phyloP scores from a whole-genome alignment of 2,113 vertebrate species.

The Charadrius vociferus region DNA sequence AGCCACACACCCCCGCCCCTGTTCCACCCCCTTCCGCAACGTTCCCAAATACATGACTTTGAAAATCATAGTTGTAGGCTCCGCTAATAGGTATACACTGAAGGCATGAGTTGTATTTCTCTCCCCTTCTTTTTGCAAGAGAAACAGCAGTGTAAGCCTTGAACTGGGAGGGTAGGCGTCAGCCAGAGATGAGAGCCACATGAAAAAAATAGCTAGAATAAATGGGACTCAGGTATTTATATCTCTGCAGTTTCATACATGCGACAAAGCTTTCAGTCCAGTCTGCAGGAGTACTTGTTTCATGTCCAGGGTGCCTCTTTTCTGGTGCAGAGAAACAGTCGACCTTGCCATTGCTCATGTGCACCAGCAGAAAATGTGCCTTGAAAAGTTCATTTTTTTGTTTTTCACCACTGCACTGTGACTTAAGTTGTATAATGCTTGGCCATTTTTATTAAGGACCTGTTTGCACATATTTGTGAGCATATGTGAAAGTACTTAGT shows the following conservation, averaged over 20 bases:
- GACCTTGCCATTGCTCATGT: background rate
- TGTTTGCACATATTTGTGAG: background rate
- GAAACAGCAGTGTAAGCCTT: background rate
- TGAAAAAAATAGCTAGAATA: background rate
- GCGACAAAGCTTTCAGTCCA: background rate
- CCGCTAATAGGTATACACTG: background rate
- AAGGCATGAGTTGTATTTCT: background rate
- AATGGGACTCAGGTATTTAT: background rate
- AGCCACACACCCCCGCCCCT: no score
- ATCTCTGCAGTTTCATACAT: background rate
- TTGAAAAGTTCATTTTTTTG: background rate
- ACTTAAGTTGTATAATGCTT: background rate
- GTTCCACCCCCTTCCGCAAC: accelerated
- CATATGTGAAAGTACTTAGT: background rate
- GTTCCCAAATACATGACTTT: background rate
- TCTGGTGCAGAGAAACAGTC: background rate
- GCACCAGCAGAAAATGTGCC: background rate
- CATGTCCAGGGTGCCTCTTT: background rate
- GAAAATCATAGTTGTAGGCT: background rate
- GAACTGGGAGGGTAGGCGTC: background rate
- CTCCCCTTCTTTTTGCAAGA: background rate
- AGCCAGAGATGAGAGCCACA: background rate
- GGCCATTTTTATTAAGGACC: background rate
- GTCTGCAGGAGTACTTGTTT: background rate
- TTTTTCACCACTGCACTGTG: background rate